Evolutionary conservation across 1,140 invertebrate species (phyloP).

Genomic region (Brachionus paranguensis): DNA sequence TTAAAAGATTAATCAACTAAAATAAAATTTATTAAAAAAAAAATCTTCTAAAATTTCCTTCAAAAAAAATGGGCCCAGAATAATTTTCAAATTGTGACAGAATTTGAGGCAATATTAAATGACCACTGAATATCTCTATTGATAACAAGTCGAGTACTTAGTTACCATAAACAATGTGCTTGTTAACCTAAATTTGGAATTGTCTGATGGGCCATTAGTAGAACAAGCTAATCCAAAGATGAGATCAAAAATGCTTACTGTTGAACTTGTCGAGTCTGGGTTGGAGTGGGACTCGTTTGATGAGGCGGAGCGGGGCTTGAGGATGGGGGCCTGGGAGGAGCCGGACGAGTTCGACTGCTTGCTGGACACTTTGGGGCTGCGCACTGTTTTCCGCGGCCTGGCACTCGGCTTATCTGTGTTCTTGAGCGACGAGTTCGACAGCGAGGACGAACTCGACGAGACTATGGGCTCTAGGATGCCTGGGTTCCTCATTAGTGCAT

Average conservation of each 20-base stretch:
- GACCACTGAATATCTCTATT: neutral
- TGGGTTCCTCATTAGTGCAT: neutral
- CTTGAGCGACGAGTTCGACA: neutral
- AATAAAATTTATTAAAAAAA: no score
- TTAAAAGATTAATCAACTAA: no score
- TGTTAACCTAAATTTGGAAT: neutral
- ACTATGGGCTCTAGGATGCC: neutral
- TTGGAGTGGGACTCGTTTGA: conserved; percentile 3
- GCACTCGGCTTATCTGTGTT: neutral
- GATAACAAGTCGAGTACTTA: neutral
- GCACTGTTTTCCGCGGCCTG: neutral
- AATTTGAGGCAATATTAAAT: neutral
- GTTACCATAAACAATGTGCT: neutral
- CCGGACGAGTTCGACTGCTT: neutral
- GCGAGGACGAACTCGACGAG: neutral
- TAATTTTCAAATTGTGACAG: neutral
- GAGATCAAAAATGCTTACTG: neutral
- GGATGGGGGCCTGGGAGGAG: neutral
- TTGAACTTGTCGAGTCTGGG: neutral
- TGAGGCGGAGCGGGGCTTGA: neutral
- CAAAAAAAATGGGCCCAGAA: neutral
- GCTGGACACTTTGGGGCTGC: neutral
- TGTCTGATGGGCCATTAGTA: neutral
- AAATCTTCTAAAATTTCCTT: no score
- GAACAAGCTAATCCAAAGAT: neutral